phyloP scores from a whole-genome alignment of 2,888 invertebrate genomes.

The Callosobruchus maculatus region DNA sequence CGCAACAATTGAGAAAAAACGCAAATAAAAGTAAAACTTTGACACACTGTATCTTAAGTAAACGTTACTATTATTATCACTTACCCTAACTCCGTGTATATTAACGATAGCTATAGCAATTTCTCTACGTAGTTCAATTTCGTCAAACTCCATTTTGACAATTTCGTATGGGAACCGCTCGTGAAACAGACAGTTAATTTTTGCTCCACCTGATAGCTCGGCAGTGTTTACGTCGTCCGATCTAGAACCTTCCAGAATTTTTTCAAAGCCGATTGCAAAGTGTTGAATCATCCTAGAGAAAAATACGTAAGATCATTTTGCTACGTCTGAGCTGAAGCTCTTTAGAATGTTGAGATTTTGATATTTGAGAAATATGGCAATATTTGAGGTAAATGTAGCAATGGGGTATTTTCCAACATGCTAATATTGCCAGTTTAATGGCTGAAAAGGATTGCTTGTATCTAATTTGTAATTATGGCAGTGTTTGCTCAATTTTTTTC shows the following conservation, averaged over 20 bases:
- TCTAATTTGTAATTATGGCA: no score
- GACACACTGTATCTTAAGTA: no score
- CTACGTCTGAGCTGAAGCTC: no score
- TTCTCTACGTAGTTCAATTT: constrained; percentile 94
- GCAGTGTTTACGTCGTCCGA: constrained; percentile 95
- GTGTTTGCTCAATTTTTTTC: no score
- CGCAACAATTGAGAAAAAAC: no score
- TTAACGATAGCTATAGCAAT: constrained; percentile 99
- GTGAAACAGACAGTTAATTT: constrained; percentile 98
- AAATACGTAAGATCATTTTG: not conserved
- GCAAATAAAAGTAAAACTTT: no score
- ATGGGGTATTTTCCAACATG: no score
- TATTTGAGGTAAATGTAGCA: no score
- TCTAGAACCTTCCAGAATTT: constrained; percentile 96
- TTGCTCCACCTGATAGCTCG: constrained; percentile 97
- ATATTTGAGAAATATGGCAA: no score
- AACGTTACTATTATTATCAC: constrained; percentile 35
- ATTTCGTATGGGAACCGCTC: constrained; percentile 99
- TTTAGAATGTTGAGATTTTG: no score
- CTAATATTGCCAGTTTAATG: no score
- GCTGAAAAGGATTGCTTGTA: no score
- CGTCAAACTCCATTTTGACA: constrained; percentile 99
- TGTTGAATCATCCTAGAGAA: constrained; percentile 92
- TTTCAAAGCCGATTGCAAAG: constrained; percentile 94
- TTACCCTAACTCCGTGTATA: constrained; percentile 88